Evolutionary conservation across 2,113 vertebrate species (phyloP), one percentile per base, ranked within the genome.

Genomic region (Alethe diademata): DNA sequence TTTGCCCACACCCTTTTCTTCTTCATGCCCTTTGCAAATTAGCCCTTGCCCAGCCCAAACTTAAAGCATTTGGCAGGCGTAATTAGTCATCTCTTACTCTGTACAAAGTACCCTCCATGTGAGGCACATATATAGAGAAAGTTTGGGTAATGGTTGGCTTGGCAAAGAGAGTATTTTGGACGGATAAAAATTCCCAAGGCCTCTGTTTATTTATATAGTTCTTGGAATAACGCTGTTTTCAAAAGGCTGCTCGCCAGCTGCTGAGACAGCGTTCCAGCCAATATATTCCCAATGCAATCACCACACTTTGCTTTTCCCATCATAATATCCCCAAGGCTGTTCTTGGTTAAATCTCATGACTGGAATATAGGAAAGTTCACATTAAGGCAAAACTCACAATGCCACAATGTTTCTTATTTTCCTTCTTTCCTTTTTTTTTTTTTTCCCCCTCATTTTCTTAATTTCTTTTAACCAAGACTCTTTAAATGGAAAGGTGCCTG

Each of bases 161-260:
- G 92, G 89, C 86, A 94, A 72, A 90, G 66, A 80, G 60, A 71
- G 28, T 79, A 97, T 72, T 95, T 94, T 97, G 60, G 98, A 98
- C 4, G 91, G 96, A 97, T 97, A 93, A 95, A 95, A 97, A 98
- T 98, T 99, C 98, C 98, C 98, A 98, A 98, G 97, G 93, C 84
- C 93, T 97, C 97, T 98, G 97, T 98, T 98, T 98, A 98, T 98
- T 98, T 98, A 98, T 97, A 98, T 98, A 98, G 96, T 96, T 97
- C 85, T 98, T 96, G 95, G 97, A 98, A 98, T 97, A 98, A 98
- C 58, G 93, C 94, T 92, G 92, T 95, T 98, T 97, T 97, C 88
- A 94, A 96, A 97, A 86, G 97, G 93, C 94, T 96, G 84, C 92
- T 92, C 42, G 96, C 97, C 97, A 98, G 96, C 97, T 98, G 96